Base-by-base conservation (phyloP, 2,888 invertebrate species). In the Trichogramma evanescens region DNA sequence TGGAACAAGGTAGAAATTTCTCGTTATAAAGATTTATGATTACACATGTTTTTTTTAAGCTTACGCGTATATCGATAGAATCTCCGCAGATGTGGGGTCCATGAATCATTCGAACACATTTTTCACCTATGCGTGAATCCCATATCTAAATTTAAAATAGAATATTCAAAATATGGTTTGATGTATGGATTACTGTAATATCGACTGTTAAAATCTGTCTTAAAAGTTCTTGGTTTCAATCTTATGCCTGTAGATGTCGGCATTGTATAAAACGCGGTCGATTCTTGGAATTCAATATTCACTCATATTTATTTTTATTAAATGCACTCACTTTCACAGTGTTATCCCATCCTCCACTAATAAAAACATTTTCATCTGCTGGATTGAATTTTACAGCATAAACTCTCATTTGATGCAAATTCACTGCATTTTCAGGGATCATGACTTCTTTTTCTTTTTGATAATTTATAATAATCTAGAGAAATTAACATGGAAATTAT, bases 31-130 rank as follows among this genome's bases (percentile, higher is more conserved):
- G 13, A 13, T 13, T 13, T 13, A 13, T 13, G 13, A 13, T 13
- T 13, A 13, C 13, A 13, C 2, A 2, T 13, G n/a, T 13, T 13
- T 13, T 13, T 13, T 13, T 13, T 56, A n/a, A 44, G 73, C 80
- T 78, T 74, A 84, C 85, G 67, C 78, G 80, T 8, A 83, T 67
- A 66, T 85, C 85, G 48, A 85, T 80, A 42, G 82, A 80, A 62
- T 85, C 82, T 56, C 82, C 80, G 67, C 82, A 82, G 65, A 84
- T 78, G 63, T 83, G 77, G 7, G 84, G 83, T 4, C 84, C 84
- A 71, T 81, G 80, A 58, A 85, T 83, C 1, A 81, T 80, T 72
- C 80, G 79, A 8, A 82, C 77, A 61, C 82, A 82, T 3, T 83
- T 84, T 5, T 79, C 73, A 54, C 77, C 72, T 56, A 80, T 80